Base-by-base conservation (phyloP, 2,888 invertebrate species). In the Orgyia antiqua region DNA sequence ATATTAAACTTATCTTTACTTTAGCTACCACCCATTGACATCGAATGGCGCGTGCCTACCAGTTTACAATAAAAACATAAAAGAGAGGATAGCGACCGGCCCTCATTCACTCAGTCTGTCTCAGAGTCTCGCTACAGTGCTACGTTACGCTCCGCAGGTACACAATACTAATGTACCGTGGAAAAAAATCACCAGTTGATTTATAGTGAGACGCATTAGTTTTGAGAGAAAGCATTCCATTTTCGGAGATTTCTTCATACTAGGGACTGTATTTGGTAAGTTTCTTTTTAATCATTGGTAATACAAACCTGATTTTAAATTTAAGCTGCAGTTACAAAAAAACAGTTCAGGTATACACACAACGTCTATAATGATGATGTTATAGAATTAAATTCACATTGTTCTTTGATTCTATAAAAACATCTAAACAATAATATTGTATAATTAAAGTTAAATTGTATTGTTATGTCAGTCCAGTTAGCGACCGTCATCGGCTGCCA, bases 1-100 rank as follows among this genome's bases (percentile, higher is more conserved):
- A 56, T 55, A 58, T 40, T 49, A 40, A 48, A 55, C 57, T 59
- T 42, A 51, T 58, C n/a, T 62, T 61, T 56, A 53, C 51, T 60
- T 60, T 6, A 26, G 13, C 24, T 58, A 57, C 54, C 55, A 64
- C 58, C 55, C 59, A 58, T 57, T 64, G 65, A 53, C 63, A 67
- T 61, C 56, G 59, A 46, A 46, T 47, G 52, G 49, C 58, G 51
- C 59, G 64, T 68, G 66, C 65, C 68, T 72, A 77, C 80, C 74
- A 74, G 79, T 79, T 77, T 72, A 68, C 69, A 66, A 65, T 36
- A 32, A 63, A 60, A 65, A 75, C 78, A 78, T 83, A 82, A 82
- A 77, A 78, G 79, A n/a, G n/a, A 72, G 78, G 75, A 76, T 80
- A 69, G 70, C 74, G 65, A 59, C 62, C 66, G 72, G 69, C 65